Evolutionary conservation across 1,140 invertebrate genomes (phyloP).

Genomic region (Pectinophora gossypiella): DNA sequence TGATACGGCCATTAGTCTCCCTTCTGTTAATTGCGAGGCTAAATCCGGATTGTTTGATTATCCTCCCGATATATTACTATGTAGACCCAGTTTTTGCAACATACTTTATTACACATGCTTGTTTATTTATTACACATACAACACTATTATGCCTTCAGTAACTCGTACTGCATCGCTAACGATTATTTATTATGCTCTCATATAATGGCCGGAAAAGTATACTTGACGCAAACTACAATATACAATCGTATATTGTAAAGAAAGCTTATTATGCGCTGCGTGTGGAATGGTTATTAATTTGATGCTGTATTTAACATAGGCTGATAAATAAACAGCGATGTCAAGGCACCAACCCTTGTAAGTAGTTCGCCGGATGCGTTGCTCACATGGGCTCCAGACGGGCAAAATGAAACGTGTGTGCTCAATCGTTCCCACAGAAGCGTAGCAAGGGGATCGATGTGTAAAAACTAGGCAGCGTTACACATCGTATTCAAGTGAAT

Average conservation of each 20-base stretch:
- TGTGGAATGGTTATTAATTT: conserved; percentile 31
- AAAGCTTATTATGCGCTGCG: conserved; percentile 14
- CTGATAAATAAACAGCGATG: conserved; percentile 45
- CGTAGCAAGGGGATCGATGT: conserved; percentile 40
- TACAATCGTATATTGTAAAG: conserved; percentile 11
- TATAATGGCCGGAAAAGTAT: neutral
- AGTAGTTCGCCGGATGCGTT: conserved; percentile 48
- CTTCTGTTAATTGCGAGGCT: conserved; percentile 35
- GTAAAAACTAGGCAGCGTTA: conserved; percentile 42
- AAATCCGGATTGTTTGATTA: conserved; percentile 2
- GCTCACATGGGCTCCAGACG: conserved; percentile 64
- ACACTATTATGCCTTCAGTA: conserved; percentile 1
- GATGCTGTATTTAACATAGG: conserved; percentile 28
- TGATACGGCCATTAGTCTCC: conserved; percentile 37
- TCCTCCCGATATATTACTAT: neutral
- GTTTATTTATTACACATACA: no score
- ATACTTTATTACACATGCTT: neutral
- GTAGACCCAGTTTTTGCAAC: neutral
- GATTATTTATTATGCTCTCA: neutral
- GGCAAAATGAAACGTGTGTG: conserved; percentile 44
- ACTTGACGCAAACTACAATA: conserved; percentile 1
- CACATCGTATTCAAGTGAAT: conserved; percentile 33
- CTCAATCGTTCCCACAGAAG: conserved; percentile 60
- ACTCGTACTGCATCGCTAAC: neutral
- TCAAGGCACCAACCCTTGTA: conserved; percentile 23